A percentile compares a stretch with the other conserved stretches of the same genome.
These are phyloP conservation scores for Cotesia congregata DNA, from an alignment of 2,888 invertebrate species.

Conservation along the genomic window DNA sequence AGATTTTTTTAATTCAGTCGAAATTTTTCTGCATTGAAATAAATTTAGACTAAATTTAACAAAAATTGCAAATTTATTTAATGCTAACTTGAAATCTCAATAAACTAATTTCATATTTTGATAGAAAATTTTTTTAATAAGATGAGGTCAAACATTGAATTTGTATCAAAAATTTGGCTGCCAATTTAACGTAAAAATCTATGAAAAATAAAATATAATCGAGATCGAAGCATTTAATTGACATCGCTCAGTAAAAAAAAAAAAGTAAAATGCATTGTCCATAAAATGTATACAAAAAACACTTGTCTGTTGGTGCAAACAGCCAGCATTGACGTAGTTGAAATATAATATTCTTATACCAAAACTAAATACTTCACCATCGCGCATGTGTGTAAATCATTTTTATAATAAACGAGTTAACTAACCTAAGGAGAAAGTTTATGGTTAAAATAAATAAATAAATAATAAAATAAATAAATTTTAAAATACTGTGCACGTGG, in stretches of 20 bases:
- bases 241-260: not conserved
- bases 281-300: not conserved
- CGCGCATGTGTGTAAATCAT: not conserved
- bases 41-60: no score
- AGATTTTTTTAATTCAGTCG: no score
- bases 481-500: conserved; percentile 20
- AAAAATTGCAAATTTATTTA: no score
- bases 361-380: not conserved
- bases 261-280: not conserved
- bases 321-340: not conserved
- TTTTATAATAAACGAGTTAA: conserved; percentile 1
- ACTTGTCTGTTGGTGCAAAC: not conserved
- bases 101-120: no score
- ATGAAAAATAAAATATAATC: no score
- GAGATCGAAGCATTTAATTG: not conserved
- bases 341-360: not conserved
- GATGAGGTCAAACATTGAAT: no score
- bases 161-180: no score
- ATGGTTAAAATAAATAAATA: conserved; percentile 7
- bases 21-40: no score
- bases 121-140: no score
- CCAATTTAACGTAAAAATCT: no score
- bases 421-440: conserved; percentile 23
- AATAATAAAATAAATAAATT: not conserved
- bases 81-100: no score